phyloP scores from a whole-genome alignment of 2,888 invertebrate species.

The Leptura quadrifasciata region DNA sequence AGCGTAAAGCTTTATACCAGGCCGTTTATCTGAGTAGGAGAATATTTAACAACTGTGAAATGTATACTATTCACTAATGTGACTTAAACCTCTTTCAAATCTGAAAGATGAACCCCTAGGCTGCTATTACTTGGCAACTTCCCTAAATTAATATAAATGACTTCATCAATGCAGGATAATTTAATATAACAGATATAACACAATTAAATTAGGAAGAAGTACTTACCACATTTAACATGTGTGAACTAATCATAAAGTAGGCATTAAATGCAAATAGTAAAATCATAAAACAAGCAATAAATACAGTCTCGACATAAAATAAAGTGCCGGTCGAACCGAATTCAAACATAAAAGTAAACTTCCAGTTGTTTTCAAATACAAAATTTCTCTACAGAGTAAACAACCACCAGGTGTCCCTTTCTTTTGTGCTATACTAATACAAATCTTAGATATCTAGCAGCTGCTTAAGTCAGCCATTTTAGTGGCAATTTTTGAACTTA shows the following conservation, averaged over 20 bases:
- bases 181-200: too few species aligned
- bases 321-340: not conserved
- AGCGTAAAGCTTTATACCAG: not conserved
- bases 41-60: not conserved
- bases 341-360: not conserved
- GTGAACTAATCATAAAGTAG: not conserved
- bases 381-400: not conserved
- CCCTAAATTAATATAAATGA: too few species aligned
- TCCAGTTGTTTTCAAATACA: not conserved
- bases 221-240: not conserved
- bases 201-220: too few species aligned
- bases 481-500: not conserved
- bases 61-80: too few species aligned
- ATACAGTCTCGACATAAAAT: not conserved
- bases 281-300: not conserved
- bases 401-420: not conserved
- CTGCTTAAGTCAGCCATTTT: not conserved
- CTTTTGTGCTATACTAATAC: not conserved
- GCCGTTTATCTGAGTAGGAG: not conserved
- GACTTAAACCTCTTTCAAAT: too few species aligned
- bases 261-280: not conserved
- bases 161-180: too few species aligned
- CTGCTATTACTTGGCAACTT: too few species aligned
- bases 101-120: too few species aligned
- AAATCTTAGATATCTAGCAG: not conserved